Evolutionary conservation across 2,797 vertebrate species (phyloP).

Genomic region (Chaetophractus vellerosus): DNA sequence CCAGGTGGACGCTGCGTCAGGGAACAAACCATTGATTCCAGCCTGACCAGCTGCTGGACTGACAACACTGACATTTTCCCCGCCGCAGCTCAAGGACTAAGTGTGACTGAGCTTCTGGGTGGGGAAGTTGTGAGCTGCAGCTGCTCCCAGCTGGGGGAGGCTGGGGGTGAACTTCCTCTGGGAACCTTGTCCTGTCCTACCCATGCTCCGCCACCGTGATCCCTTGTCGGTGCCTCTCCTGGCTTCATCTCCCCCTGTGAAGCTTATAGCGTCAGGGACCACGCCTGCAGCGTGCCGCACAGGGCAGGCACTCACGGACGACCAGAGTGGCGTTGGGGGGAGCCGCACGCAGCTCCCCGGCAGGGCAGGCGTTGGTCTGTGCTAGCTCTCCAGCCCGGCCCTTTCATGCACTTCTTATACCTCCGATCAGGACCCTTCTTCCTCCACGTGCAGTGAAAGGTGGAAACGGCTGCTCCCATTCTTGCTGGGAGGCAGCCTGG

Average conservation of each 20-base stretch:
- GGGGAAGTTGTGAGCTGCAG: neutral
- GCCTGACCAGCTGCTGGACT: neutral
- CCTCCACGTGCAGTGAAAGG: neutral
- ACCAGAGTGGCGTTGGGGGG: neutral
- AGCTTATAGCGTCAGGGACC: neutral
- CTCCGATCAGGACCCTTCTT: neutral
- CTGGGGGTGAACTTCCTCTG: neutral
- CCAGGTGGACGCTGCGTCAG: neutral
- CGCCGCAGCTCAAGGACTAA: neutral
- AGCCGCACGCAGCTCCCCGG: neutral
- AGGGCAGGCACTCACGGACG: conserved; percentile 9
- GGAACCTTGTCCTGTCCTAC: neutral
- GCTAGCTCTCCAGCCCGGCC: neutral
- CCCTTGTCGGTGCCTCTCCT: neutral
- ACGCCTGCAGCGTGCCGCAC: neutral
- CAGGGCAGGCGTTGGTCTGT: neutral
- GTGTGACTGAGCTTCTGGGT: neutral
- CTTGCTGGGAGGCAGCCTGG: neutral
- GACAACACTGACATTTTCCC: neutral
- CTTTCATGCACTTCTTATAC: neutral
- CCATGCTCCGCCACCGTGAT: rapidly evolving
- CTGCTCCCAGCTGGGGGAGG: too few species aligned
- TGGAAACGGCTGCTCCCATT: neutral
- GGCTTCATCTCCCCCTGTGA: neutral
- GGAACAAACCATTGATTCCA: neutral